phyloP scores from a whole-genome alignment of 2,888 invertebrate genomes.

The Salticus scenicus region DNA sequence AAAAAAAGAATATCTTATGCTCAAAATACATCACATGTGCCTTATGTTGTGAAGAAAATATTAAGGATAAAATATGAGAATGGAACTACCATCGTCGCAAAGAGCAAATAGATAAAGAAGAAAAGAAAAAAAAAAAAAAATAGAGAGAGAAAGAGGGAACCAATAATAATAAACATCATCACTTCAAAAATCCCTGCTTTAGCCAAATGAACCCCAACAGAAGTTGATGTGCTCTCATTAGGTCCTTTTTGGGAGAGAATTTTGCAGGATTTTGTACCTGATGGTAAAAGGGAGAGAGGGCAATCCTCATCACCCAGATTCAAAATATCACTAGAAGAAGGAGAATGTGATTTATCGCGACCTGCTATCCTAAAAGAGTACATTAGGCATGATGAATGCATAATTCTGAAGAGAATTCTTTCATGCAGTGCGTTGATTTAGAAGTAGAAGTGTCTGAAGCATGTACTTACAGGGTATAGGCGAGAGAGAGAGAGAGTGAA shows the following conservation, averaged over 20 bases:
- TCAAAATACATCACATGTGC: not conserved
- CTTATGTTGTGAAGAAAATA: not conserved
- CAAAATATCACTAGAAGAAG: slow-evolving; percentile 33
- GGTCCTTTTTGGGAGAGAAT: slow-evolving; percentile 39
- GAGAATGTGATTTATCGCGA: slow-evolving; percentile 11
- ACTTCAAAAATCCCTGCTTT: slow-evolving; percentile 48
- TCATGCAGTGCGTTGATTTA: not conserved
- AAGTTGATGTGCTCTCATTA: slow-evolving; percentile 62
- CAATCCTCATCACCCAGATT: slow-evolving; percentile 40
- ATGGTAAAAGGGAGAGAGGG: slow-evolving; percentile 14
- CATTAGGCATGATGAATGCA: not conserved
- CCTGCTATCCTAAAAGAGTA: not conserved
- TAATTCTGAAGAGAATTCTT: not conserved
- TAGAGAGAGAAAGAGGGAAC: slow-evolving; percentile 2
- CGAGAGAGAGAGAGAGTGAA: too few species aligned
- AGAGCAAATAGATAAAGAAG: too few species aligned
- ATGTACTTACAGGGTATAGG: too few species aligned
- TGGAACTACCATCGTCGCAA: not conserved
- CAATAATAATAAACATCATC: slow-evolving; percentile 65
- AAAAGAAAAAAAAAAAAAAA: not conserved
- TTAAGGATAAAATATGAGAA: not conserved
- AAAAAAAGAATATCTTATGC: not conserved
- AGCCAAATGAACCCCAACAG: slow-evolving; percentile 59
- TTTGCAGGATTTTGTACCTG: slow-evolving; percentile 36
- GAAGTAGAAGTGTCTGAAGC: not conserved